Evolutionary conservation across 2,888 invertebrate species (phyloP).

Genomic region (Penaeus monodon): DNA sequence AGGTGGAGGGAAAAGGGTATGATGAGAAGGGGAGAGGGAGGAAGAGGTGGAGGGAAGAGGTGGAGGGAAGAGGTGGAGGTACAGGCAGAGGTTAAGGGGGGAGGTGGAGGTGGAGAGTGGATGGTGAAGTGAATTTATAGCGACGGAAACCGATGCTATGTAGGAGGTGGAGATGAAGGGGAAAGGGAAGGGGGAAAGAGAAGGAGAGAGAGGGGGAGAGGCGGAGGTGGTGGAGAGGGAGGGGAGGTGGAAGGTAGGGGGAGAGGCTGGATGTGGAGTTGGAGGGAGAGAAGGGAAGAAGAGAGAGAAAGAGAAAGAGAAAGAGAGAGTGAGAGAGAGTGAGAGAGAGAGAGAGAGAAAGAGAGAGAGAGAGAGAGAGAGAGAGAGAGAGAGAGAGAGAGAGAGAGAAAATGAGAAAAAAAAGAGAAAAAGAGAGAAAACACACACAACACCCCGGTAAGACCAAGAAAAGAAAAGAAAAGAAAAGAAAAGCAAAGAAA

Average conservation of each 20-base stretch:
- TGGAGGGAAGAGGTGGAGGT: too few species aligned
- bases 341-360: slow-evolving; percentile 22
- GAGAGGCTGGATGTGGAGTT: neutral
- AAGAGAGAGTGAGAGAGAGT: slow-evolving; percentile 13
- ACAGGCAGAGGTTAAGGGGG: too few species aligned
- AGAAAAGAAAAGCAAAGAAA: too few species aligned
- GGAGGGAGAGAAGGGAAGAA: neutral
- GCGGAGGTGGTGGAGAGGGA: neutral
- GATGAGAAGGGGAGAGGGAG: neutral
- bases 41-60: neutral
- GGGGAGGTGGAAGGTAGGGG: neutral
- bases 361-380: slow-evolving; percentile 7
- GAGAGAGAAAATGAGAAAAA: neutral
- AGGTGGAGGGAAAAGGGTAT: too few species aligned
- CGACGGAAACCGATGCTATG: neutral
- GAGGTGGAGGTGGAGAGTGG: neutral
- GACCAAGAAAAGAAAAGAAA: too few species aligned
- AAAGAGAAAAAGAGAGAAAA: too few species aligned
- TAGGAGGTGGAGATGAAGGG: neutral
- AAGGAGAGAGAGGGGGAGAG: neutral
- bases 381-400: slow-evolving; percentile 15
- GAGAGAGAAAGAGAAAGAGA: neutral
- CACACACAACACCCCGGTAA: too few species aligned
- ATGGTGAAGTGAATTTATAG: neutral
- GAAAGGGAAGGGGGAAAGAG: neutral